A percentile compares a stretch with the other conserved stretches of the same genome.
These are phyloP conservation scores for Geothlypis trichas DNA, from an alignment of 2,113 vertebrate species.

Conservation along the genomic window DNA sequence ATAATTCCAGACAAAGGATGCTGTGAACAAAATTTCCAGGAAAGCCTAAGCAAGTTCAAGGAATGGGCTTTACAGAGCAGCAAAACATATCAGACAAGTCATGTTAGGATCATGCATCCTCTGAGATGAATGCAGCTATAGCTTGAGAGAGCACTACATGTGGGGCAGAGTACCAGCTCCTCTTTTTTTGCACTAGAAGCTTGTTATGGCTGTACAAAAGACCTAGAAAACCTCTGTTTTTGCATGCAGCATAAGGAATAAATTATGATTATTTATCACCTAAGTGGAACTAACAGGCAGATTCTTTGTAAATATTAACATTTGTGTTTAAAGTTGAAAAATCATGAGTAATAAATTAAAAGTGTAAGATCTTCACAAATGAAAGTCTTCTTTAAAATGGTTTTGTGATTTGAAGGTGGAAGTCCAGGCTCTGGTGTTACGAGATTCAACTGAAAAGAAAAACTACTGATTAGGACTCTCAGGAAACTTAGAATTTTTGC, in stretches of 20 bases:
- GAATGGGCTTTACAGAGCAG: neutral
- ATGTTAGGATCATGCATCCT: neutral
- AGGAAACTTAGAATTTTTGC: neutral
- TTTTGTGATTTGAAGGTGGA: neutral
- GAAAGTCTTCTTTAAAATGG: neutral
- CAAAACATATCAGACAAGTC: neutral
- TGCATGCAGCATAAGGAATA: neutral
- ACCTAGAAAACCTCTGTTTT: neutral
- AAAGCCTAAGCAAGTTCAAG: neutral
- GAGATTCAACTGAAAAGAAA: neutral
- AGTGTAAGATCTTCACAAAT: fast-evolving
- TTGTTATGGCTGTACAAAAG: neutral
- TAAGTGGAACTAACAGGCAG: neutral
- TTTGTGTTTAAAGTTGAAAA: neutral
- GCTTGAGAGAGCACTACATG: fast-evolving
- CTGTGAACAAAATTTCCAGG: neutral
- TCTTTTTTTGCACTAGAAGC: neutral
- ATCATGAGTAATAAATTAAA: neutral
- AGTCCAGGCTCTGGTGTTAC: neutral
- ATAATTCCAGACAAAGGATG: neutral
- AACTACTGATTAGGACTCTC: neutral
- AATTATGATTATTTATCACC: neutral
- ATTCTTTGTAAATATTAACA: neutral
- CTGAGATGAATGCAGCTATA: neutral
- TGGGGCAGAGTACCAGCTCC: fast-evolving